phyloP scores from a whole-genome alignment of 2,888 invertebrate species.

The Idaea dimidiata region DNA sequence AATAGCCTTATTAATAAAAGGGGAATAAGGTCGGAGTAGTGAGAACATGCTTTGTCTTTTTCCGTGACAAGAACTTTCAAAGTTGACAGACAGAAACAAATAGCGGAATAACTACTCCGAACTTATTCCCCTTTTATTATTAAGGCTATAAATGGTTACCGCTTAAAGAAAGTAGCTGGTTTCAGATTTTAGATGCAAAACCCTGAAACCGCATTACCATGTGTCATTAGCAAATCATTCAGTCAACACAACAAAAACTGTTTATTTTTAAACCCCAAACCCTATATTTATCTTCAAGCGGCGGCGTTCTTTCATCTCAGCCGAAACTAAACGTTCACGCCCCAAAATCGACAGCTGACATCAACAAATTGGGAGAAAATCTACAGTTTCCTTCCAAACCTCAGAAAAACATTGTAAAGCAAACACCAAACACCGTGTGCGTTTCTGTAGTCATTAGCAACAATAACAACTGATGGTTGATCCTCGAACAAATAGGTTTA shows the following conservation, averaged over 20 bases:
- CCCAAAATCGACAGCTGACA: conserved; percentile 1
- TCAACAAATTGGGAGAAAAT: not conserved
- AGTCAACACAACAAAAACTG: not conserved
- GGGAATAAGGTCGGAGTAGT: too few species aligned
- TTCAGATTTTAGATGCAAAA: not conserved
- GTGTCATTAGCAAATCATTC: not conserved
- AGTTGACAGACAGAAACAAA: too few species aligned
- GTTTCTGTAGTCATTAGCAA: not conserved
- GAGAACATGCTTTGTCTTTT: too few species aligned
- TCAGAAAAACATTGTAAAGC: not conserved
- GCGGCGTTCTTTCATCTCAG: not conserved
- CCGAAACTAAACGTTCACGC: not conserved
- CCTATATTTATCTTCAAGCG: not conserved
- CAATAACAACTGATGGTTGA: not conserved
- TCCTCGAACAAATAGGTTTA: not conserved
- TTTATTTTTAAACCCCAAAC: not conserved
- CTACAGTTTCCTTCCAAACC: not conserved
- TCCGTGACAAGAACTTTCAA: too few species aligned
- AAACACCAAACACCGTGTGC: not conserved
- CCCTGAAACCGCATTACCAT: not conserved
- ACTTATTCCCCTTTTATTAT: too few species aligned
- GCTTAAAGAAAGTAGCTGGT: too few species aligned
- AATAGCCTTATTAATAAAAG: too few species aligned
- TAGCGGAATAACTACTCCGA: too few species aligned
- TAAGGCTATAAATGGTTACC: too few species aligned